Percentiles rank a stretch among this genome's conserved stretches.
These are phyloP conservation scores for Sebastes nivosus DNA, from an alignment of 2,797 vertebrate genomes.

Conservation along the genomic window DNA sequence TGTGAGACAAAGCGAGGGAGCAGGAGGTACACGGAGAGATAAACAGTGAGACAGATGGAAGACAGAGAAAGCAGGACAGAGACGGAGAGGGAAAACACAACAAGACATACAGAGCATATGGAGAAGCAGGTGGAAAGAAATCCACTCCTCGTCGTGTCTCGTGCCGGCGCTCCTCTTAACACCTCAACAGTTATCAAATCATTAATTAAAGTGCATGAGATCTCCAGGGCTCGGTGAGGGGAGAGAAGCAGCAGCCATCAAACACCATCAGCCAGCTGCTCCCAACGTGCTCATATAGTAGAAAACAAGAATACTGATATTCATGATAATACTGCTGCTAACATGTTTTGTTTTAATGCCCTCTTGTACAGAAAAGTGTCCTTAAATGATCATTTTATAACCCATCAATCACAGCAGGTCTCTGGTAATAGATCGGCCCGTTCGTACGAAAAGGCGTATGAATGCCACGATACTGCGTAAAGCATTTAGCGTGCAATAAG, in stretches of 20 bases:
- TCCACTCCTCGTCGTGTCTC: conserved; percentile 2
- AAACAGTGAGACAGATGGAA: conserved; percentile 30
- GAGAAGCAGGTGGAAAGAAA: conserved; percentile 40
- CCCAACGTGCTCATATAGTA: not conserved
- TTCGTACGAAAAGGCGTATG: no score
- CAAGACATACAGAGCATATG: conserved; percentile 30
- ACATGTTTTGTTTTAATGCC: no score
- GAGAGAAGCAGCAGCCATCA: not conserved
- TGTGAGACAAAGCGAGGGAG: not conserved
- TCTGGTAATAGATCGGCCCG: no score
- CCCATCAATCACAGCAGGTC: no score
- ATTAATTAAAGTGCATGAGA: conserved; percentile 43
- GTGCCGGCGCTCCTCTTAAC: conserved; percentile 3
- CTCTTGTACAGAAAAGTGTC: no score
- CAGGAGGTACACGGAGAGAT: conserved; percentile 6
- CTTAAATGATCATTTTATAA: no score
- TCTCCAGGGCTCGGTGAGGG: conserved; percentile 14
- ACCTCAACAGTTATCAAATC: conserved; percentile 33
- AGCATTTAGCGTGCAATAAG: no score
- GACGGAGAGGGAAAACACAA: conserved; percentile 20
- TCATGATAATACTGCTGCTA: not conserved
- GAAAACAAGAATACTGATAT: not conserved
- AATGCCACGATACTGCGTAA: no score
- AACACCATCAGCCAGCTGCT: conserved; percentile 27
- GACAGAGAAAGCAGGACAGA: conserved; percentile 7